Conservation (phyloP, 2,113 vertebrate species). For the Alligator mississippiensis region DNA sequence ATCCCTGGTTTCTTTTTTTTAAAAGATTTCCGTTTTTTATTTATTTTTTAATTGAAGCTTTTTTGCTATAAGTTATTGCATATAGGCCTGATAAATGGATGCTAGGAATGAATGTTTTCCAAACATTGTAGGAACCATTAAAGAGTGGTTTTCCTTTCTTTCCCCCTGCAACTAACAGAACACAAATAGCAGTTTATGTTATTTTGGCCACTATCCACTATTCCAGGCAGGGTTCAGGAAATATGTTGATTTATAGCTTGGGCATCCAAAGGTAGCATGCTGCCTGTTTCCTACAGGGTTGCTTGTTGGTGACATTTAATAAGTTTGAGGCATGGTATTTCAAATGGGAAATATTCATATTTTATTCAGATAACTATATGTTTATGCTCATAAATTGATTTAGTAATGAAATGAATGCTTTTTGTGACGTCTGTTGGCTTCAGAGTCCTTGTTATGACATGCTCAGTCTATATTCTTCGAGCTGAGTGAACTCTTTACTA, state of each 20-base stretch:
- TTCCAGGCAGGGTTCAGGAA: slow-evolving; percentile 71
- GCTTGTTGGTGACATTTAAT: slow-evolving; percentile 60
- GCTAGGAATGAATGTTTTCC: slow-evolving; percentile 65
- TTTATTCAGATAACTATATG: slow-evolving; percentile 64
- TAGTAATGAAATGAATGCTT: slow-evolving; percentile 66
- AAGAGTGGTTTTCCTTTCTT: slow-evolving; percentile 67
- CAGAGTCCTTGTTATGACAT: slow-evolving; percentile 63
- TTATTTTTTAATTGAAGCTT: neutral
- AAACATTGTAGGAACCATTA: slow-evolving; percentile 66
- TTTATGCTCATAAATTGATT: slow-evolving; percentile 68
- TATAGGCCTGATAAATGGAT: slow-evolving; percentile 67
- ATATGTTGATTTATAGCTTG: slow-evolving; percentile 70
- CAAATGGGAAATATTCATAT: slow-evolving; percentile 68
- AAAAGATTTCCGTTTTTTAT: neutral
- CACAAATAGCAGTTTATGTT: slow-evolving; percentile 70
- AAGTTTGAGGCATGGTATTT: slow-evolving; percentile 68
- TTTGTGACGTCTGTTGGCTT: slow-evolving; percentile 62
- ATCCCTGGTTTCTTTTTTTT: slow-evolving; percentile 15
- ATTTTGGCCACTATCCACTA: slow-evolving; percentile 66
- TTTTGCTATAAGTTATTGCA: slow-evolving; percentile 32
- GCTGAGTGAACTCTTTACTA: slow-evolving; percentile 44
- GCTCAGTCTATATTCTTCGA: slow-evolving; percentile 35
- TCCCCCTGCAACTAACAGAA: slow-evolving; percentile 53
- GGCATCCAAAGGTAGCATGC: slow-evolving; percentile 65
- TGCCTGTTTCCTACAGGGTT: slow-evolving; percentile 68